Conservation (phyloP, 2,888 invertebrate species). For the Agrotis puta region DNA sequence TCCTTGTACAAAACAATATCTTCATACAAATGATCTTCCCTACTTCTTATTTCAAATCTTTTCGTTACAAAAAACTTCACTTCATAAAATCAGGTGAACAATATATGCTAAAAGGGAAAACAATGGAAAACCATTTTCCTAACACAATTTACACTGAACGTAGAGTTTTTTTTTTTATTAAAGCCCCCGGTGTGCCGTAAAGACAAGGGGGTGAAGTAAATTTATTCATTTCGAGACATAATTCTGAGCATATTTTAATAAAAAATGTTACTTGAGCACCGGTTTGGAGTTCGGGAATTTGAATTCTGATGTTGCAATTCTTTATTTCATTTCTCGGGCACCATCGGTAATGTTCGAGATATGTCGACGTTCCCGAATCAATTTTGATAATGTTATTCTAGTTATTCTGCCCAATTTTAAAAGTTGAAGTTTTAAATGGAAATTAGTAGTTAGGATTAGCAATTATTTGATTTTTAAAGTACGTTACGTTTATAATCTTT, state of each 20-base stretch:
- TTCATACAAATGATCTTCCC: slow-evolving; percentile 7
- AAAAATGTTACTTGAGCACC: slow-evolving; percentile 73
- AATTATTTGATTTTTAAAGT: too few species aligned
- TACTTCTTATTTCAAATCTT: slow-evolving; percentile 43
- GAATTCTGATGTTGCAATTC: slow-evolving; percentile 72
- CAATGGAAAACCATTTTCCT: slow-evolving; percentile 67
- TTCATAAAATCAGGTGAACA: slow-evolving; percentile 63
- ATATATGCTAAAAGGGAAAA: slow-evolving; percentile 63
- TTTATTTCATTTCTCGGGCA: slow-evolving; percentile 53
- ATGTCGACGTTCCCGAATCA: neutral
- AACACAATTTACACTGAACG: slow-evolving; percentile 76
- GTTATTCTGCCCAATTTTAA: neutral
- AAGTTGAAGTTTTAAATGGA: too few species aligned
- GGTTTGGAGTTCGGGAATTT: slow-evolving; percentile 61
- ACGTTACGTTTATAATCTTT: too few species aligned
- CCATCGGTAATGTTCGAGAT: slow-evolving; percentile 18
- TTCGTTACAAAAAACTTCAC: slow-evolving; percentile 13
- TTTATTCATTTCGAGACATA: slow-evolving; percentile 85
- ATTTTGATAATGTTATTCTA: neutral
- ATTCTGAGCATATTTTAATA: slow-evolving; percentile 84
- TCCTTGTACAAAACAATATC: slow-evolving; percentile 19
- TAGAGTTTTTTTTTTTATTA: slow-evolving; percentile 77
- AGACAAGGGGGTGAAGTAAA: slow-evolving; percentile 78
- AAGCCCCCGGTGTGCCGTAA: slow-evolving; percentile 77
- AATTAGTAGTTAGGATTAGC: too few species aligned